phyloP scores from a whole-genome alignment of 2,113 vertebrate species.

The Oreochromis niloticus region DNA sequence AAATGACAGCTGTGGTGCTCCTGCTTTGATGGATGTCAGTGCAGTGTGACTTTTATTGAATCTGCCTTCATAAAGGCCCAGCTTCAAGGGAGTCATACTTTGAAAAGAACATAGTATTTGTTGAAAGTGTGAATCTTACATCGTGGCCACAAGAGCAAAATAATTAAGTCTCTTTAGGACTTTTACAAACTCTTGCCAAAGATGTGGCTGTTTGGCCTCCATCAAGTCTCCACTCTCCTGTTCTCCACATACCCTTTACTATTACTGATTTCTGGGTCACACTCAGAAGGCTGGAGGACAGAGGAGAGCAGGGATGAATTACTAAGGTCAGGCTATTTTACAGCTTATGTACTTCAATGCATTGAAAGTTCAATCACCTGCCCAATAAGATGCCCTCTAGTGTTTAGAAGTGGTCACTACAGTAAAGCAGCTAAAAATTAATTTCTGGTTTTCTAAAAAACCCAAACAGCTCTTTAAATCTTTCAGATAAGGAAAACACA shows the following conservation, averaged over 20 bases:
- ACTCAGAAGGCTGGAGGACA: neutral
- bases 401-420: neutral
- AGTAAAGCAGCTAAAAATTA: neutral
- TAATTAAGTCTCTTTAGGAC: neutral
- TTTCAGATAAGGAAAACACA: neutral
- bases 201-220: neutral
- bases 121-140: neutral
- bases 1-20: neutral
- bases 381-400: neutral
- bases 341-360: neutral
- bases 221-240: neutral
- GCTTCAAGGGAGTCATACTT: neutral
- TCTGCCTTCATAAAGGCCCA: neutral
- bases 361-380: neutral
- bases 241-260: neutral
- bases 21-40: neutral
- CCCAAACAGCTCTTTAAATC: neutral
- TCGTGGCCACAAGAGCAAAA: neutral
- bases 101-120: neutral
- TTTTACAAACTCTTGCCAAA: neutral
- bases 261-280: neutral
- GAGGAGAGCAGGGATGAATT: neutral
- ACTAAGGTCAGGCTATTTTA: neutral
- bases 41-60: neutral
- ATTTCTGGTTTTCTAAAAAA: neutral